These are phyloP conservation scores for Molanna angustata DNA, from an alignment of 2,888 invertebrate species.

Conservation along the genomic window DNA sequence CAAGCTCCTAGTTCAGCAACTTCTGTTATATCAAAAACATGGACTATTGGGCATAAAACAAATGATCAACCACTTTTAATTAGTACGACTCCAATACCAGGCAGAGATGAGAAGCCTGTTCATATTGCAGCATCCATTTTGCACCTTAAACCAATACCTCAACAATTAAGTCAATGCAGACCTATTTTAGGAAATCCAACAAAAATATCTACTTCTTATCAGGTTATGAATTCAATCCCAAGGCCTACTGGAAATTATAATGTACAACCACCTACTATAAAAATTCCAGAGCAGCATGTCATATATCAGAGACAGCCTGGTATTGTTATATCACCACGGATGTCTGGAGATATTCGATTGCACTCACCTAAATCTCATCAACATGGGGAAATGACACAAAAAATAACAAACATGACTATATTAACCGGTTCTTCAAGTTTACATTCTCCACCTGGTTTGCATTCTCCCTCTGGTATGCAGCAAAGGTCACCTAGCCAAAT, in stretches of 20 bases:
- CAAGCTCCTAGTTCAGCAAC: slow-evolving; percentile 48
- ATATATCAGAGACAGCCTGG: slow-evolving; percentile 50
- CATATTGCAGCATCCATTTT: slow-evolving; percentile 49
- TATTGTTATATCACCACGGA: slow-evolving; percentile 49
- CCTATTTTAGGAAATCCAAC: slow-evolving; percentile 42
- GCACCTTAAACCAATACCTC: slow-evolving; percentile 46
- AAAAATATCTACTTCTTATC: slow-evolving; percentile 47
- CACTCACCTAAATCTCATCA: slow-evolving; percentile 48
- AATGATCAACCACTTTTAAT: slow-evolving; percentile 45
- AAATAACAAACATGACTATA: slow-evolving; percentile 47
- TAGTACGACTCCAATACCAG: slow-evolving; percentile 38
- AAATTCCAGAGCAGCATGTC: slow-evolving; percentile 58
- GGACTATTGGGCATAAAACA: slow-evolving; percentile 53
- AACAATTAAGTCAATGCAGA: slow-evolving; percentile 39
- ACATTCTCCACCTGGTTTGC: slow-evolving; percentile 41
- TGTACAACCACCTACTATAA: slow-evolving; percentile 65
- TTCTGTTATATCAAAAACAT: slow-evolving; percentile 57
- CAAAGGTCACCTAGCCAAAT: slow-evolving; percentile 50
- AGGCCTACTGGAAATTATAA: slow-evolving; percentile 46
- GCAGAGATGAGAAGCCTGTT: slow-evolving; percentile 44
- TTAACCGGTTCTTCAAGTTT: slow-evolving; percentile 46
- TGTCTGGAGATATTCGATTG: slow-evolving; percentile 45
- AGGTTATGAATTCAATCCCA: slow-evolving; percentile 49
- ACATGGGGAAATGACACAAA: slow-evolving; percentile 45
- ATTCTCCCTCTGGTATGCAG: slow-evolving; percentile 46